These are phyloP conservation scores for Melanotaenia maccullochi DNA, from an alignment of 2,797 vertebrate genomes.

Conservation along the genomic window DNA sequence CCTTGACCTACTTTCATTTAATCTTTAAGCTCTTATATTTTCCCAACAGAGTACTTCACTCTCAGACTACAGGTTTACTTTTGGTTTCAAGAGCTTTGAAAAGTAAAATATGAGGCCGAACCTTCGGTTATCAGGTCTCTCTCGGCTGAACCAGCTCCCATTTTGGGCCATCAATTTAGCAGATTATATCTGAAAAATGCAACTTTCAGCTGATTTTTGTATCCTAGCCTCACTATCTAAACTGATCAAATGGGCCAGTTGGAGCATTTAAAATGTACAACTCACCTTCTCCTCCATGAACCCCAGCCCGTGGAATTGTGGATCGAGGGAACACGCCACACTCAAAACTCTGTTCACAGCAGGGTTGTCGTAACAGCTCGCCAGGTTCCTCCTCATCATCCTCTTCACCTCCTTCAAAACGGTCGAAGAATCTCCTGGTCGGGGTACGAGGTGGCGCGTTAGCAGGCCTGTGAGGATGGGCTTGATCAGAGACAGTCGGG, in stretches of 20 bases:
- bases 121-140: no score
- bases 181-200: no score
- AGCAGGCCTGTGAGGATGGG: conserved; percentile 83
- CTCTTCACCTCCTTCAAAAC: conserved; percentile 74
- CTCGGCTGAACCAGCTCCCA: no score
- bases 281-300: conserved; percentile 81
- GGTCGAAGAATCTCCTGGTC: conserved; percentile 67
- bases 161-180: no score
- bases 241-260: no score
- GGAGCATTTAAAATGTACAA: background rate
- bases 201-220: background rate
- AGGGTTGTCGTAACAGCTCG: conserved; percentile 68
- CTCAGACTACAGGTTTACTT: no score
- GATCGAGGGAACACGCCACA: conserved; percentile 83
- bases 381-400: conserved; percentile 73
- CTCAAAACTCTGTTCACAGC: conserved; percentile 77
- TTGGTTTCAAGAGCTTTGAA: no score
- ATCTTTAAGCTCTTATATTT: no score
- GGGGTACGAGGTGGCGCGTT: conserved; percentile 77
- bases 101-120: no score
- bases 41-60: no score
- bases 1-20: no score
- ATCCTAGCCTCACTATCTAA: no score
- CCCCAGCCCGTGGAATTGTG: conserved; percentile 82
- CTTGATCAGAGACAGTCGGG: conserved; percentile 80